Base-by-base conservation (phyloP, 2,113 vertebrate species). In the Cynoglossus semilaevis region DNA sequence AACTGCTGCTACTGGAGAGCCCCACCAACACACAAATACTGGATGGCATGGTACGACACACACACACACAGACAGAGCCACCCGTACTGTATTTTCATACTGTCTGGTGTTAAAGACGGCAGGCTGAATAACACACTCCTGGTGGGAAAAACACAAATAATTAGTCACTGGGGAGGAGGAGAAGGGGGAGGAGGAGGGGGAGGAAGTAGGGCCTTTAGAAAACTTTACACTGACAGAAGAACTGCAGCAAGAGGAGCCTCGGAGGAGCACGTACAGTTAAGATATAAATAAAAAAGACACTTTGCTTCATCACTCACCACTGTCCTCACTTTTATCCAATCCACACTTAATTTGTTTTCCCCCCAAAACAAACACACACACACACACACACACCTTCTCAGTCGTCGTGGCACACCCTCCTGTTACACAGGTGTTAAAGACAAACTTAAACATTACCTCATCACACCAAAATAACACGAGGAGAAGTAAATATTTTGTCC, bases 1-100 rank as follows among this genome's bases (percentile, higher is more conserved):
- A 95, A 73, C 90, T 99, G 70, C 91, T 91, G 53, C 85, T 91
- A 34, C 93, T 96, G 36, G 93, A 97, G 83, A 92, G 92, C 68
- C 89, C 91, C 59, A 91, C 89, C 34, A 87, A 88, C 61, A 88
- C 91, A 70, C 91, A 95, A 84, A 91, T 95, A 79, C 86, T 90
- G 52, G 95, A 96, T 78, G 92, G 92, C 85, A 90, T 94, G 93
- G 96, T 98, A 92, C 43, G 67, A 73, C 51, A 47, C 59, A 15
- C 62, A 34, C 41, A 42, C 43, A 41, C 38, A 65, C 51, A 36
- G 54, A 57, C 50, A 13, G 42, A 58, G 36, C 40, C 66, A 63
- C 53, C 54, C 55, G 53, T 29, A 60, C 34, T 58, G 69, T 61
- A 34, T n/a, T n/a, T n/a, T n/a, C 35, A 57, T 46, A 36, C 35